Base-by-base conservation (phyloP, 2,888 invertebrate species). In the Dorcus hopei region DNA sequence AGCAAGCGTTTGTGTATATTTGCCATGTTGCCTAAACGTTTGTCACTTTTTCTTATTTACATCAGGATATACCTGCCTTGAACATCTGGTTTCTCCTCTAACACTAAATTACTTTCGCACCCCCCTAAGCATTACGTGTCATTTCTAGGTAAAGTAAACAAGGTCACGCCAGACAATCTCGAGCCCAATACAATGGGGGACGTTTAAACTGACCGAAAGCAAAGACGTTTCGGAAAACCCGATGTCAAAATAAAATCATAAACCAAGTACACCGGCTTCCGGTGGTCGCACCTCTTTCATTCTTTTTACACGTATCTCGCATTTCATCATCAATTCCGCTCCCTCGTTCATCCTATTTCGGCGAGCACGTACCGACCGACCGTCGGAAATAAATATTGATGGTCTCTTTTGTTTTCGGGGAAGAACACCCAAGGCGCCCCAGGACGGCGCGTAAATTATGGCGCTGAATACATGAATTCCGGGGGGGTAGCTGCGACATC, bases 231-330 rank as follows among this genome's bases (percentile, higher is more conserved):
- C 26, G 26, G 26, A 33, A 33, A 33, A 33, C 26, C 26, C 26
- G 3, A 33, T 33, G 26, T 33, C 26, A 33, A 33, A 33, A 33
- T 33, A 45, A 16, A 45, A 38, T 8, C 9, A 38, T 14, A 49
- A 38, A 58, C 40, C 42, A 54, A 51, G 54, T 61, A 61, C 54
- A 61, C 48, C 43, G 54, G 54, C 54, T 61, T 61, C 61, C 57
- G 57, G 57, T 48, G 60, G 52, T 41, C 60, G 54, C 57, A 49
- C 60, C 55, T 54, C 26, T 60, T 60, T 53, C 39, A 23, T 50
- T 53, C 52, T 52, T 57, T 57, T 48, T 52, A 59, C 57, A 57
- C 60, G 57, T 57, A 60, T 57, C 57, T 60, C 60, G 56, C 60
- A 60, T 57, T 60, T 54, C 60, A 53, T 54, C 60, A 53, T 57